phyloP scores from a whole-genome alignment of 64 coral and sea anemone genomes.

The Actinia tenebrosa region DNA sequence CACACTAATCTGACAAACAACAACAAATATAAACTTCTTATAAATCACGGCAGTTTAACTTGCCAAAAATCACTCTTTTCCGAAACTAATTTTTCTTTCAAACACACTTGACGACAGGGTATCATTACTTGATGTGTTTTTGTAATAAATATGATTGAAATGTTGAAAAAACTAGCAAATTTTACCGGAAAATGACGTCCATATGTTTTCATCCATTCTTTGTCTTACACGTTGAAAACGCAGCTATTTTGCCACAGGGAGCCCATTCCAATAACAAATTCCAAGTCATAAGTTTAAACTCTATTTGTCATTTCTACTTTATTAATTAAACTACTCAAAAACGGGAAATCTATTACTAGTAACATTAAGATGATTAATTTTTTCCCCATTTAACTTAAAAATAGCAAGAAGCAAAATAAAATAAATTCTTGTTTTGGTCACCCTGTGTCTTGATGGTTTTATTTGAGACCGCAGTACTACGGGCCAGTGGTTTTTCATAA shows the following conservation, averaged over 20 bases:
- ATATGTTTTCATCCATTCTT: background rate
- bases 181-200: background rate
- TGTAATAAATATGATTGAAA: background rate
- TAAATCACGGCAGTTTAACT: background rate
- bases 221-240: background rate
- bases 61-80: background rate
- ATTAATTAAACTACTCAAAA: too few species aligned
- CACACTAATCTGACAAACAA: background rate
- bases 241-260: background rate
- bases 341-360: too few species aligned
- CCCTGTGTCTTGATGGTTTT: background rate
- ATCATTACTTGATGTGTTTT: background rate
- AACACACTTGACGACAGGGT: background rate
- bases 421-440: background rate
- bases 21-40: background rate
- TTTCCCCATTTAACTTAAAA: too few species aligned
- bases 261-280: background rate
- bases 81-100: background rate
- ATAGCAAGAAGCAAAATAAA: too few species aligned
- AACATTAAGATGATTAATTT: too few species aligned
- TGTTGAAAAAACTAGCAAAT: background rate
- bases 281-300: too few species aligned
- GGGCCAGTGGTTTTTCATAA: constrained; percentile 2
- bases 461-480: background rate
- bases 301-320: too few species aligned